Base-by-base conservation (phyloP, 2,888 invertebrate species). In the Tromatobia lineatoria region DNA sequence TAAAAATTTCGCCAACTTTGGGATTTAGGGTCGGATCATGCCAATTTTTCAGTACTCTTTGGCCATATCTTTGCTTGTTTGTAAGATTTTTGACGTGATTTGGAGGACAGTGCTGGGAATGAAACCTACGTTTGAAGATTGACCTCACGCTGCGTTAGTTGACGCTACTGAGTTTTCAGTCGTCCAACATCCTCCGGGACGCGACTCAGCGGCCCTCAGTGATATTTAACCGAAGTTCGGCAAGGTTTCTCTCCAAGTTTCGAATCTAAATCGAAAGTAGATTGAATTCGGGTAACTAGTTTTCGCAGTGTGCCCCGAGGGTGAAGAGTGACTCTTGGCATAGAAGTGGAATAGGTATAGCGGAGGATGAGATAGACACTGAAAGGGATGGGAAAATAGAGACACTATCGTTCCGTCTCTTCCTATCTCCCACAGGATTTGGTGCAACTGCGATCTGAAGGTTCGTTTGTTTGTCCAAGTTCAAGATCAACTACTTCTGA, bases 271-370 rank as follows among this genome's bases (percentile, higher is more conserved):
- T 80, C 77, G 80, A 77, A 83, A 80, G 77, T 83, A 83, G 74
- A 84, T 84, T 84, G 77, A 84, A 84, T 84, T 77, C 69, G 74
- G 73, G 69, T 77, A 77, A 77, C 83, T 74, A 77, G 80, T 77
- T 77, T 80, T 77, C 80, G 61, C 69, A 67, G 52, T 45, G 73
- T 78, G 70, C 70, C 75, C 59, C 73, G 23, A 80, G 77, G 52
- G 47, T 67, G 29, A 54, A n/a, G 61, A 64, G 61, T n/a, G 42
- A 23, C 66, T 66, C 50, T 70, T 18, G 52, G 23, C 50, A 52
- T 38, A 50, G 74, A 64, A 38, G 45, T 15, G 34, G 64, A 64
- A 47, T 47, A 45, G 45, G 20, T 42, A 45, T 59, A 47, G 59
- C 29, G 52, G 52, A 34, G 70, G n/a, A 23, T n/a, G 20, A 45